Conservation (phyloP, 2,888 invertebrate genomes). For the Parnassius smintheus region DNA sequence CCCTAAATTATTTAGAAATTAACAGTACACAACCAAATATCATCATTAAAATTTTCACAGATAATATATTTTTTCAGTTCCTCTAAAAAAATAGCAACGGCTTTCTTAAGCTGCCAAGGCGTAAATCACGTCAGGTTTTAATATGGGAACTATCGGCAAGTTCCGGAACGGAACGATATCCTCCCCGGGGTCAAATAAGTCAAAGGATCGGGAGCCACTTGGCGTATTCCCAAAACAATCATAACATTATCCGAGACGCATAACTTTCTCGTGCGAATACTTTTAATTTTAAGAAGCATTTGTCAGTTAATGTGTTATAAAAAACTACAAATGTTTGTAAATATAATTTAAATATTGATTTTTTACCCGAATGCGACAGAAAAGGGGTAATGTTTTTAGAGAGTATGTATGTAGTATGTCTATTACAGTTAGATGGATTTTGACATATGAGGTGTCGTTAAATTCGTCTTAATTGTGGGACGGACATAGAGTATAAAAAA, state of each 20-base stretch:
- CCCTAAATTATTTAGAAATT: too few species aligned
- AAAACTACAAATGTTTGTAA: too few species aligned
- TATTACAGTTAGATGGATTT: too few species aligned
- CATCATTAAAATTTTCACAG: neutral
- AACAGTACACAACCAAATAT: too few species aligned
- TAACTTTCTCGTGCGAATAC: slow-evolving; percentile 29
- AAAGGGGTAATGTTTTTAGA: too few species aligned
- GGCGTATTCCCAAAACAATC: slow-evolving; percentile 76
- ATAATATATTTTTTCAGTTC: neutral
- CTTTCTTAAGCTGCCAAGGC: slow-evolving; percentile 23
- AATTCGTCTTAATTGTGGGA: too few species aligned
- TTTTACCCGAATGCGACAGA: too few species aligned
- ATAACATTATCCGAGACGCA: slow-evolving; percentile 50
- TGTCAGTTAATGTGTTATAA: neutral
- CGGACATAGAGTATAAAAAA: too few species aligned
- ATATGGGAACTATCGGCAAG: slow-evolving; percentile 43
- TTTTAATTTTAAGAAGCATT: slow-evolving; percentile 16
- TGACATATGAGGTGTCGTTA: too few species aligned
- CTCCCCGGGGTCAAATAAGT: slow-evolving; percentile 74
- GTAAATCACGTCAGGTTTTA: slow-evolving; percentile 53
- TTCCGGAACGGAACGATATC: slow-evolving; percentile 35
- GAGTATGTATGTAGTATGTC: too few species aligned
- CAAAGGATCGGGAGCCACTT: slow-evolving; percentile 52
- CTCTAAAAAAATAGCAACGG: slow-evolving; percentile 19
- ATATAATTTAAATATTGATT: too few species aligned